phyloP scores from a whole-genome alignment of 2,888 invertebrate genomes.

The Spodoptera exigua region DNA sequence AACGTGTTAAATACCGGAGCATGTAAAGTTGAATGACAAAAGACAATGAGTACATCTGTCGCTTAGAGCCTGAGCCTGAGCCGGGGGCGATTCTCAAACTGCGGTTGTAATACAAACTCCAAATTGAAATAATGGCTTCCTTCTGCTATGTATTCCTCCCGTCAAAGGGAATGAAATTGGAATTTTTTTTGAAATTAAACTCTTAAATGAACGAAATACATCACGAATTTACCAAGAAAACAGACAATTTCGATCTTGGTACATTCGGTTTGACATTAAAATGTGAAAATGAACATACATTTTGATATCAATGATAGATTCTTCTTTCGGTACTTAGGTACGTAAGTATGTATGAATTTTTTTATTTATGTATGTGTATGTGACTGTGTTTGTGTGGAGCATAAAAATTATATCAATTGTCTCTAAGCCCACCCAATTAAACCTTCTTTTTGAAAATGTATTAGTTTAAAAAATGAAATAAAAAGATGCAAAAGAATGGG shows the following conservation, averaged over 20 bases:
- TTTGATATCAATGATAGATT: no score
- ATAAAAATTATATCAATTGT: no score
- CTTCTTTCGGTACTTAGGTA: no score
- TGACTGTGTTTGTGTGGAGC: no score
- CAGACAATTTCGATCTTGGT: constrained; percentile 14
- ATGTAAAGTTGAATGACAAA: constrained; percentile 36
- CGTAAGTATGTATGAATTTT: no score
- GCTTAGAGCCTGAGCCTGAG: constrained; percentile 20
- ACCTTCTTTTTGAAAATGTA: no score
- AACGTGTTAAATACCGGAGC: constrained; percentile 28
- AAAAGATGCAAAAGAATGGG: no score
- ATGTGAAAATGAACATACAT: no score
- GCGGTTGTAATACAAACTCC: constrained; percentile 51
- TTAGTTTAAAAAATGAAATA: no score
- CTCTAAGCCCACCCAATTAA: no score
- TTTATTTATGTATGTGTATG: no score
- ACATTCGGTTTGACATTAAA: constrained; percentile 14
- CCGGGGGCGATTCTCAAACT: constrained; percentile 28
- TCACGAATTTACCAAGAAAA: constrained; percentile 26
- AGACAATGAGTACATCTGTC: constrained; percentile 32
- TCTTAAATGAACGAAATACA: constrained; percentile 41
- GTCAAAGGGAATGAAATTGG: constrained; percentile 49
- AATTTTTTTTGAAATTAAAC: constrained; percentile 47
- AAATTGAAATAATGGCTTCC: constrained; percentile 55
- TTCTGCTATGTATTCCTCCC: constrained; percentile 39